Evolutionary conservation across 2,888 invertebrate genomes (phyloP).

Genomic region (Limnephilus lunatus): DNA sequence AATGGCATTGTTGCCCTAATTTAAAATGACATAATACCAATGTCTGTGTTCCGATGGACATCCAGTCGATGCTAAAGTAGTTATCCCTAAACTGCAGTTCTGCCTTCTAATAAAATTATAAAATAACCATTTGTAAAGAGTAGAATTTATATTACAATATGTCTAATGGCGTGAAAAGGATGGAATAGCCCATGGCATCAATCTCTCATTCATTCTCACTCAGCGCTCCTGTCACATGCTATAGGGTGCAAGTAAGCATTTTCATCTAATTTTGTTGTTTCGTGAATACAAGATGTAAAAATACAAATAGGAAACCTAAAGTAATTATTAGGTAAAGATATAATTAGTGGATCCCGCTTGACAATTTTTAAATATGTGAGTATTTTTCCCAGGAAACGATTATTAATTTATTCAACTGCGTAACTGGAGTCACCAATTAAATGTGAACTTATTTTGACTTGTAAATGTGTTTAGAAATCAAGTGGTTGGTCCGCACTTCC

Average conservation of each 20-base stretch:
- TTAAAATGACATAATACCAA: not conserved
- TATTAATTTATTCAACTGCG: slow-evolving; percentile 53
- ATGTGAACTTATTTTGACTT: slow-evolving; percentile 25
- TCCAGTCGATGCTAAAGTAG: slow-evolving; percentile 2
- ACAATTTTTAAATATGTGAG: slow-evolving; percentile 50
- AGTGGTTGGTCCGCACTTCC: slow-evolving; percentile 87
- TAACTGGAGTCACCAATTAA: slow-evolving; percentile 46
- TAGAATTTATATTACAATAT: slow-evolving; percentile 43
- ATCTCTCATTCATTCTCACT: slow-evolving; percentile 62
- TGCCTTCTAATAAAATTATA: slow-evolving; percentile 59
- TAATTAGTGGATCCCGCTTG: slow-evolving; percentile 54
- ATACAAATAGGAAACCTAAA: slow-evolving; percentile 65
- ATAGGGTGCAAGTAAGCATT: slow-evolving; percentile 66
- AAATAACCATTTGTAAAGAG: slow-evolving; percentile 20
- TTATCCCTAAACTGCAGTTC: slow-evolving; percentile 30
- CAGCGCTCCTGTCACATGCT: slow-evolving; percentile 59
- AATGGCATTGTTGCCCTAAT: too few relatives aligned
- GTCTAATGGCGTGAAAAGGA: slow-evolving; percentile 65
- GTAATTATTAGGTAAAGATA: slow-evolving; percentile 62
- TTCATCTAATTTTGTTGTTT: slow-evolving; percentile 63
- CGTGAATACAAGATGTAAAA: slow-evolving; percentile 66
- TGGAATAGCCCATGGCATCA: slow-evolving; percentile 63
- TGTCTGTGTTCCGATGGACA: not conserved
- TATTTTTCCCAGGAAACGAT: slow-evolving; percentile 54
- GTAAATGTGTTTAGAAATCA: slow-evolving; percentile 79